Conservation (phyloP, 2,888 invertebrate genomes). For the Tridacna crocea region DNA sequence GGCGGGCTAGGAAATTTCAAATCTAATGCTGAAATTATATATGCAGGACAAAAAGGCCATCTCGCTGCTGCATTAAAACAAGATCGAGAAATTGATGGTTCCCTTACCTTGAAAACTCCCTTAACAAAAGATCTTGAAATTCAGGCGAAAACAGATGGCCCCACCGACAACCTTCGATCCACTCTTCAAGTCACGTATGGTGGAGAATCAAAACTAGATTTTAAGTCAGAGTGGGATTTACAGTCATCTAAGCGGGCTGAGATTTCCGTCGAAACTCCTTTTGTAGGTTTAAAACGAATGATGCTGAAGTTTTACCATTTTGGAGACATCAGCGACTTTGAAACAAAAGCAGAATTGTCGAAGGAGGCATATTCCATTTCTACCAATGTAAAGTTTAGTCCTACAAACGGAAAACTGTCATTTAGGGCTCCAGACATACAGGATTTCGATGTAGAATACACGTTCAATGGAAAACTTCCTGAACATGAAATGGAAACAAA, state of each 20-base stretch:
- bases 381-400: background rate
- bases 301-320: background rate
- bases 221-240: conserved; percentile 12
- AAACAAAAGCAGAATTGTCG: background rate
- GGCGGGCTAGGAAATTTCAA: conserved; percentile 13
- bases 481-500: background rate
- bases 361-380: background rate
- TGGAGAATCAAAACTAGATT: conserved; percentile 5
- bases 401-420: background rate
- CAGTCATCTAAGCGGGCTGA: background rate
- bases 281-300: background rate
- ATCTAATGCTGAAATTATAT: conserved; percentile 27
- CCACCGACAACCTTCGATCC: conserved; percentile 12
- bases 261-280: background rate
- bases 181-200: conserved; percentile 28
- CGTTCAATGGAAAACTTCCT: background rate
- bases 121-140: conserved; percentile 30
- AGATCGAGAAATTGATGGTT: conserved; percentile 13
- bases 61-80: conserved; percentile 7
- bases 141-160: conserved; percentile 17
- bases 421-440: background rate
- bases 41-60: conserved; percentile 27
- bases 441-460: background rate
- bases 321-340: background rate
- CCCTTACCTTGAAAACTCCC: conserved; percentile 27